Evolutionary conservation across 1,140 invertebrate species (phyloP).

Genomic region (Zaprionus gabonicus): DNA sequence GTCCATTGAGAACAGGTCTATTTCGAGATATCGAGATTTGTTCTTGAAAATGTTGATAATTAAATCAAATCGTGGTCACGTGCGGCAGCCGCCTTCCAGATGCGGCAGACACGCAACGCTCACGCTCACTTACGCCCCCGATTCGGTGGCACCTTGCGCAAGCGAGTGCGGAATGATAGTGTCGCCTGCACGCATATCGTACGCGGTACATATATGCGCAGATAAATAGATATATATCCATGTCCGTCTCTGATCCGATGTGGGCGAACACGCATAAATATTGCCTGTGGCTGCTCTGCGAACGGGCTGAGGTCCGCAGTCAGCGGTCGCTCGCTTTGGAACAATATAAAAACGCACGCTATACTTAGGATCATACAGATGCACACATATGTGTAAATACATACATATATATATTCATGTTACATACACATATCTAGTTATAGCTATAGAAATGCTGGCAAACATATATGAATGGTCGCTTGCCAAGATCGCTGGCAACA

Average conservation of each 20-base stretch:
- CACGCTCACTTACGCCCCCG: slow-evolving; percentile 37
- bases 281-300: slow-evolving; percentile 19
- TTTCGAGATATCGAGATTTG: slow-evolving; percentile 42
- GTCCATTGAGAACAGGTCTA: slow-evolving; percentile 1
- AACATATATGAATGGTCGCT: slow-evolving; percentile 44
- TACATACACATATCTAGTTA: slow-evolving; percentile 31
- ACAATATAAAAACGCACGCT: slow-evolving; percentile 52
- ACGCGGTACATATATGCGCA: background rate
- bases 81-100: slow-evolving; percentile 56
- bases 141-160: slow-evolving; percentile 57
- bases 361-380: slow-evolving; percentile 25
- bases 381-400: slow-evolving; percentile 3
- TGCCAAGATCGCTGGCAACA: slow-evolving; percentile 71
- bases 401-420: slow-evolving; percentile 13
- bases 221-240: background rate
- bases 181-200: slow-evolving; percentile 41
- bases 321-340: slow-evolving; percentile 49
- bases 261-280: slow-evolving; percentile 42
- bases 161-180: slow-evolving; percentile 58
- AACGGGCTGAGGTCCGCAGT: slow-evolving; percentile 11
- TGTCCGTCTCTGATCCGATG: slow-evolving; percentile 11
- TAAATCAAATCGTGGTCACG: slow-evolving; percentile 65
- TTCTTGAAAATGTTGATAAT: slow-evolving; percentile 71
- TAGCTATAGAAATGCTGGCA: slow-evolving; percentile 7
- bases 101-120: slow-evolving; percentile 28